Conservation (phyloP, 2,888 invertebrate genomes). For the Baronia brevicornis region DNA sequence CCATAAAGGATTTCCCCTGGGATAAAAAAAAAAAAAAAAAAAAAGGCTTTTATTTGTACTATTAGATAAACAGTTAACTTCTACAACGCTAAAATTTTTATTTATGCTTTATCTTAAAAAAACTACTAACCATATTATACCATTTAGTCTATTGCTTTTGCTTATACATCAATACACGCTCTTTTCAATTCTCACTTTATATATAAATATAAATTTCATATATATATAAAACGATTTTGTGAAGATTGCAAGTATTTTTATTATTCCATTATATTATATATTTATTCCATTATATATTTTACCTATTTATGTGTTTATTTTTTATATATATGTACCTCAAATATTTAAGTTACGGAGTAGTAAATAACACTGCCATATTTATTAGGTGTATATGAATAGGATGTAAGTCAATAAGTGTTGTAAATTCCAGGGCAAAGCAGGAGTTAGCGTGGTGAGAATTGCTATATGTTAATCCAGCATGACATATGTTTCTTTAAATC, state of each 20-base stretch:
- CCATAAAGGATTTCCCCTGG: too few species aligned
- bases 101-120: too few species aligned
- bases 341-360: neutral
- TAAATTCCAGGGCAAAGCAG: slow-evolving; percentile 59
- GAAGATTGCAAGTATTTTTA: slow-evolving; percentile 6
- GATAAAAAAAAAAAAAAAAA: too few species aligned
- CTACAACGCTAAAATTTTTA: too few species aligned
- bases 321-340: neutral
- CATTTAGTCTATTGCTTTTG: too few species aligned
- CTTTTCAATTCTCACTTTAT: too few species aligned
- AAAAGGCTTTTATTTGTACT: too few species aligned
- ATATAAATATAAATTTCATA: neutral
- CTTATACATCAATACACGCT: too few species aligned
- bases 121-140: too few species aligned
- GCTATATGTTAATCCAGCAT: slow-evolving; percentile 53
- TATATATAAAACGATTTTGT: neutral
- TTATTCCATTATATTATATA: too few species aligned
- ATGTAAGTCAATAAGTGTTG: slow-evolving; percentile 41
- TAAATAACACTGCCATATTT: slow-evolving; percentile 26
- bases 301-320: neutral
- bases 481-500: slow-evolving; percentile 25
- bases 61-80: too few species aligned
- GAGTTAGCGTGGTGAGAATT: slow-evolving; percentile 65
- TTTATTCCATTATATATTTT: neutral
- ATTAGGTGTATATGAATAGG: slow-evolving; percentile 16